Evolutionary conservation across 92 coral and sea anemone genomes (phyloP).

Genomic region (Paramuricea clavata): DNA sequence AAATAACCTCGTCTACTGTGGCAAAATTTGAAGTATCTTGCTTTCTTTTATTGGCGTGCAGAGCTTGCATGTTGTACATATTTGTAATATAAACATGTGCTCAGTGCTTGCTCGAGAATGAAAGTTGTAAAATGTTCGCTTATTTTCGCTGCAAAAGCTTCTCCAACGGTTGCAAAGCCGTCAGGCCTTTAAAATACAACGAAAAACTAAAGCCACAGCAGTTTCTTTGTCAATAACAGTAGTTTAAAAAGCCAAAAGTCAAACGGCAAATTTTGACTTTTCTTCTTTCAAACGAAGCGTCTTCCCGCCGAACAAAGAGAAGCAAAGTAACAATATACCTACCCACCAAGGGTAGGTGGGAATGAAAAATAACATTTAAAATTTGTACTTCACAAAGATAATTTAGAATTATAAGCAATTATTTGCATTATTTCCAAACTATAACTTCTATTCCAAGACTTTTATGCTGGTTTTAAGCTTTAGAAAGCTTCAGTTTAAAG

Average conservation of each 20-base stretch:
- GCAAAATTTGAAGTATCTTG: slow-evolving; percentile 15
- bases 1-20: neutral
- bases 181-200: neutral
- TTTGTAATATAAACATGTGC: neutral
- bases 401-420: too few relatives aligned
- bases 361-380: too few relatives aligned
- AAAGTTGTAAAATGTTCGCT: neutral
- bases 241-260: slow-evolving; percentile 22
- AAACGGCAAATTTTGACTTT: slow-evolving; percentile 1
- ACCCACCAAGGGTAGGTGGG: neutral
- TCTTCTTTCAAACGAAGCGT: neutral
- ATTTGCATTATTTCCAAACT: neutral
- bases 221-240: neutral
- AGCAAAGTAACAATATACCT: neutral
- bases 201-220: neutral
- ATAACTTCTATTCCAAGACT: neutral
- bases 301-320: slow-evolving; percentile 29
- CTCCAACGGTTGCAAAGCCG: neutral
- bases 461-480: too few relatives aligned
- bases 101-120: neutral
- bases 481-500: too few relatives aligned
- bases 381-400: too few relatives aligned
- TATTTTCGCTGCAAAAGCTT: neutral
- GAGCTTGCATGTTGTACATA: neutral
- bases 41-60: slow-evolving; percentile 27